Conservation (phyloP, 2,797 vertebrate species). For the Calcarius lapponicus region DNA sequence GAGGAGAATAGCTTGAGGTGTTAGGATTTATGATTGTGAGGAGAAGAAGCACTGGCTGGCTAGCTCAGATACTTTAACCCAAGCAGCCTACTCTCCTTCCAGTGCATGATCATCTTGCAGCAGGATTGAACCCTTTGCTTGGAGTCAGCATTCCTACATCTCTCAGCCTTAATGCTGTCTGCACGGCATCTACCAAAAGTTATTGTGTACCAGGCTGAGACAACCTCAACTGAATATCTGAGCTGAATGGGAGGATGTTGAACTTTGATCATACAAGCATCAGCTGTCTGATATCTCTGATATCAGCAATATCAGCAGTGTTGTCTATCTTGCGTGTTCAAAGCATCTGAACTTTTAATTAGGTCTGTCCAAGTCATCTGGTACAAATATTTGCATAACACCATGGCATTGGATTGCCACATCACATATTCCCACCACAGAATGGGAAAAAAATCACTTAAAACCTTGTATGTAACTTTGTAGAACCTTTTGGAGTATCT, state of each 20-base stretch:
- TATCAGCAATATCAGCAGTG: slow-evolving; percentile 46
- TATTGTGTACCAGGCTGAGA: background rate
- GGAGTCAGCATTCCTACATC: background rate
- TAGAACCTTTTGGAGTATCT: background rate
- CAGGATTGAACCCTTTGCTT: background rate
- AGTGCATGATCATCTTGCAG: background rate
- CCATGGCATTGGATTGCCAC: background rate
- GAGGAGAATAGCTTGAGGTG: background rate
- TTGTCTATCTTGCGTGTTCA: slow-evolving; percentile 2
- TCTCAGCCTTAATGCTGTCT: background rate
- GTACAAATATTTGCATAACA: background rate
- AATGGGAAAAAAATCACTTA: background rate
- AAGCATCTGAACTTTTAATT: slow-evolving; percentile 20
- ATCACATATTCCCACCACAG: background rate
- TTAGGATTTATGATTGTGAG: background rate
- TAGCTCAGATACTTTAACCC: background rate
- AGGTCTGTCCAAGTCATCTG: background rate
- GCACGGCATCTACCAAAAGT: background rate
- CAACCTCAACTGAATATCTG: background rate
- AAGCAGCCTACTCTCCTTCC: background rate
- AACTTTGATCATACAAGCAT: background rate
- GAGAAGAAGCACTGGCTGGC: background rate
- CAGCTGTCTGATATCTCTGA: slow-evolving; percentile 5
- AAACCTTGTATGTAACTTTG: background rate
- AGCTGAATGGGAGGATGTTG: background rate